Evolutionary conservation across 2,797 vertebrate species (phyloP).

Genomic region (Dromococcyx pavoninus): DNA sequence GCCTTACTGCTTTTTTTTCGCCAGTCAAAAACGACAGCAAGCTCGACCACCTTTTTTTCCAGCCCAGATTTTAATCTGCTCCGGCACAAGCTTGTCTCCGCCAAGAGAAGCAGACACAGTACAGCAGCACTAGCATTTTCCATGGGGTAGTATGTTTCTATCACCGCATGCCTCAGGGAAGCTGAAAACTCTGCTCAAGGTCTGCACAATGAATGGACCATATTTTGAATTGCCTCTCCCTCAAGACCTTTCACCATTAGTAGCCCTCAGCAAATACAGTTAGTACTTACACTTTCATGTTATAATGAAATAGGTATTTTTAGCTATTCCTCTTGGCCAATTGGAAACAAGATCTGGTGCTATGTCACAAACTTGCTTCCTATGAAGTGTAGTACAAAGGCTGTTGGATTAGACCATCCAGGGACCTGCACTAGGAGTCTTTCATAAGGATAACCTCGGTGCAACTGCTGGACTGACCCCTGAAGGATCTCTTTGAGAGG

Average conservation of each 20-base stretch:
- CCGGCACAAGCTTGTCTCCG: neutral
- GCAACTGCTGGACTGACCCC: neutral
- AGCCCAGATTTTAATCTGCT: neutral
- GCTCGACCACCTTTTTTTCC: neutral
- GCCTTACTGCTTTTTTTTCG: neutral
- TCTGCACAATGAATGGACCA: neutral
- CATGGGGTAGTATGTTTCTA: neutral
- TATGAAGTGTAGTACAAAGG: neutral
- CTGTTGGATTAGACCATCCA: neutral
- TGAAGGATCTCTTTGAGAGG: neutral
- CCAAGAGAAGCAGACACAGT: neutral
- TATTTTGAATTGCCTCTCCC: neutral
- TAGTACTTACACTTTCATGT: neutral
- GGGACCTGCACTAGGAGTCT: neutral
- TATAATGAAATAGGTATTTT: constrained; percentile 9
- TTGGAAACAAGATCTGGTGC: neutral
- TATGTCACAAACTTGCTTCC: neutral
- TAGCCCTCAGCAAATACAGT: neutral
- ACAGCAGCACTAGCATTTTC: neutral
- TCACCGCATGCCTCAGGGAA: neutral
- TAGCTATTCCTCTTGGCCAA: neutral
- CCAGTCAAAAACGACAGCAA: neutral
- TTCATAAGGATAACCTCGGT: neutral
- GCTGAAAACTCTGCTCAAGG: neutral
- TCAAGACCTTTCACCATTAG: neutral